Base-by-base conservation (phyloP, 2,113 vertebrate species). In the Ciconia stormi region DNA sequence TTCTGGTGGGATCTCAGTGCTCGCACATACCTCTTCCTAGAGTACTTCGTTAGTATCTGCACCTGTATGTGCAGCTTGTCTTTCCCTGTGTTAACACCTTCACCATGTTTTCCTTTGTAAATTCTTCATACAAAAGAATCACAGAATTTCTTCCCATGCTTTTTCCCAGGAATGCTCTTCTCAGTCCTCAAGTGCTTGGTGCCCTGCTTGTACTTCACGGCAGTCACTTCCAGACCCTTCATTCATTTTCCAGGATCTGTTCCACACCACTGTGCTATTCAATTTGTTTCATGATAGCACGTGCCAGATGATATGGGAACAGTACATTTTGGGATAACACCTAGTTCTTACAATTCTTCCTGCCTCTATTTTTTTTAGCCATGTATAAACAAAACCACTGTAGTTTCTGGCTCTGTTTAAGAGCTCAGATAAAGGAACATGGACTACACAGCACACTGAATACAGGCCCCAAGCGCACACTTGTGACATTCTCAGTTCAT, bases 261-360 rank as follows among this genome's bases (percentile, higher is more conserved):
- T 72, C 42, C 71, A 67, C 25, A 63, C 9, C 18, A 55, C 63
- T 76, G 32, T 26, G 11, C 25, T 59, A 20, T 36, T 84, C 26
- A 81, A 3, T 67, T 50, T 70, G 13, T 74, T 93, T 62, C 87
- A 58, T 20, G 16, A 47, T 46, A 74, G 46, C 50, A n/a, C 2
- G 2, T 47, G 36, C 36, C 55, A 88, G 70, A 38, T 0, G 0
- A 52, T 47, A 47, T 4, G 0, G 1, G 17, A 20, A 66, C 36
- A 85, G 55, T n/a, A 36, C 66, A 55, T 90, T 81, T 16, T n/a
- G 74, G 34, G 38, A 71, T 50, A 90, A 65, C 34, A 81, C 10
- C 13, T 42, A 25, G 8, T 38, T 95, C 83, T 88, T 70, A 26
- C 16, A 26, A 16, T 69, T 59, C 58, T 56, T 63, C 18, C 27